phyloP scores from a whole-genome alignment of 2,888 invertebrate species.

The Nymphalis urticae region DNA sequence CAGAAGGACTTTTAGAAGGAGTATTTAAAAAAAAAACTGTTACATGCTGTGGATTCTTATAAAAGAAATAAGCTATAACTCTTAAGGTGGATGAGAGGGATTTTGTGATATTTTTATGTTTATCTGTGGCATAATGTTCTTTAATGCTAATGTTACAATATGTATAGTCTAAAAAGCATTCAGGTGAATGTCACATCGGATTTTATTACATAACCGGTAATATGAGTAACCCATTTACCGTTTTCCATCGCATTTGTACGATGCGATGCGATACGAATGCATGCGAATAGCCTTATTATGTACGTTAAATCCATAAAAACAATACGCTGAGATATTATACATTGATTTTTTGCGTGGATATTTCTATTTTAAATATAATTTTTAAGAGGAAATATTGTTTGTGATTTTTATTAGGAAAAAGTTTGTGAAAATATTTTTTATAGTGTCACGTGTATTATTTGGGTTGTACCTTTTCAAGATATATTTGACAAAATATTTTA shows the following conservation, averaged over 20 bases:
- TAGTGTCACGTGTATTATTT: too few species aligned
- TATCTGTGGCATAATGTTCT: not conserved
- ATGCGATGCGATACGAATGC: slow-evolving; percentile 25
- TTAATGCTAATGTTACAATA: not conserved
- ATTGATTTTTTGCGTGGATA: not conserved
- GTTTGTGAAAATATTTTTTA: too few species aligned
- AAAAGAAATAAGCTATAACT: too few species aligned
- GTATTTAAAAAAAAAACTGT: too few species aligned
- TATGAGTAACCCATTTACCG: slow-evolving; percentile 27
- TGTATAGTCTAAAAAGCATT: slow-evolving; percentile 12
- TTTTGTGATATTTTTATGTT: not conserved
- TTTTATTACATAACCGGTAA: slow-evolving; percentile 34
- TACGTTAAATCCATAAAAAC: slow-evolving; percentile 16
- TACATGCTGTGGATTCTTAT: too few species aligned
- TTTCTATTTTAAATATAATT: too few species aligned
- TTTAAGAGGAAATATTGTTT: too few species aligned
- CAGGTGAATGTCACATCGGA: slow-evolving; percentile 25
- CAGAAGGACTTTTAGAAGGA: too few species aligned
- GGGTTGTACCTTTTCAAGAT: too few species aligned
- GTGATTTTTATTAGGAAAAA: too few species aligned
- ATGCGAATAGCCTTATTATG: slow-evolving; percentile 35
- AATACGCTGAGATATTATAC: slow-evolving; percentile 5
- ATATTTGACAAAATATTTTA: too few species aligned
- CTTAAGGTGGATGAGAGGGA: too few species aligned
- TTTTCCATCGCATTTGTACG: slow-evolving; percentile 30